These are phyloP conservation scores for Sebastiscus albofasciatus DNA, from an alignment of 2,797 vertebrate genomes.

Conservation along the genomic window DNA sequence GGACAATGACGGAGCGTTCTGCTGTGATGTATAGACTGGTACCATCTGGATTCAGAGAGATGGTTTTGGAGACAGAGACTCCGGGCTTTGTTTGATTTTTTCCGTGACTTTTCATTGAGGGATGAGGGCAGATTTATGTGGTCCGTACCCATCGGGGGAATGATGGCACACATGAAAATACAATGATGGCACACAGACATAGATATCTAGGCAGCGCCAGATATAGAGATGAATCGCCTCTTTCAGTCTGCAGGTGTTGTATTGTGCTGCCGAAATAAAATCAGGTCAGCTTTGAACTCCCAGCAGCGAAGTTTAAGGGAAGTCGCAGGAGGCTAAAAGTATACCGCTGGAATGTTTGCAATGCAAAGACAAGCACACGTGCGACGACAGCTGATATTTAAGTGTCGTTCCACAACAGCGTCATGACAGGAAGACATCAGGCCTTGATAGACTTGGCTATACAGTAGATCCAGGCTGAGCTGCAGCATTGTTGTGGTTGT, in stretches of 20 bases:
- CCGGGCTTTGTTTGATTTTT: slow-evolving; percentile 53
- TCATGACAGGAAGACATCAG: slow-evolving; percentile 47
- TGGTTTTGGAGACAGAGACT: slow-evolving; percentile 57
- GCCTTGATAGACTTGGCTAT: slow-evolving; percentile 40
- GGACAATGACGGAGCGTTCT: slow-evolving; percentile 76
- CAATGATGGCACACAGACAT: slow-evolving; percentile 32
- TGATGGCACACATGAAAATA: slow-evolving; percentile 47
- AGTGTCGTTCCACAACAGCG: slow-evolving; percentile 1
- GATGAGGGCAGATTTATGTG: slow-evolving; percentile 60
- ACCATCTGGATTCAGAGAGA: slow-evolving; percentile 72
- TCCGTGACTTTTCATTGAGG: slow-evolving; percentile 50
- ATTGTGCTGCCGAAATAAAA: slow-evolving; percentile 55
- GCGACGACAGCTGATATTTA: slow-evolving; percentile 18
- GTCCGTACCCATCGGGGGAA: slow-evolving; percentile 42
- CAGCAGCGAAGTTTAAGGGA: slow-evolving; percentile 19
- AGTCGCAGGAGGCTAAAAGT: slow-evolving; percentile 4
- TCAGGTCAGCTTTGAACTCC: slow-evolving; percentile 56
- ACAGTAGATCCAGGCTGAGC: slow-evolving; percentile 42
- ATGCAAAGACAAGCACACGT: not conserved
- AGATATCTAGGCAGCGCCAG: slow-evolving; percentile 38
- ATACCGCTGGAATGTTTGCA: slow-evolving; percentile 47
- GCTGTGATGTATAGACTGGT: slow-evolving; percentile 72
- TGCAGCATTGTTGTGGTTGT: slow-evolving; percentile 19
- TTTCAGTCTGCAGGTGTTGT: slow-evolving; percentile 60
- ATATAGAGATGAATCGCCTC: slow-evolving; percentile 48